Percentiles rank a stretch among this genome's conserved stretches.
These are phyloP conservation scores for Pantherophis alleghaniensis DNA, from an alignment of 2,797 vertebrate species.

Conservation along the genomic window DNA sequence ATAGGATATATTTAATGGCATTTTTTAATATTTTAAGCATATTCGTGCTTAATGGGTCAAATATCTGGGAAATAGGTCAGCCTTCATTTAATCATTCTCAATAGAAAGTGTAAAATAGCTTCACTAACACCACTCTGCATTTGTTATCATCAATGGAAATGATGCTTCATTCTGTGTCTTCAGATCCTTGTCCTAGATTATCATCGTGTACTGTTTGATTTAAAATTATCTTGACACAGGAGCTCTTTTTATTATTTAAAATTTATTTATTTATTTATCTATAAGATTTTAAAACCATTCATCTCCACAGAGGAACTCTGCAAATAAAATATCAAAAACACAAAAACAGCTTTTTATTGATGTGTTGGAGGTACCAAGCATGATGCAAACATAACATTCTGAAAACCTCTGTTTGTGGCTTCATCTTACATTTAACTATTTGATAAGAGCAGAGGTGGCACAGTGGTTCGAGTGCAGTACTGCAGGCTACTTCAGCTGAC, in stretches of 20 bases:
- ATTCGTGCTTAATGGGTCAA: not conserved
- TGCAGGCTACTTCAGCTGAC: no score
- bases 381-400: not conserved
- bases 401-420: not conserved
- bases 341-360: not conserved
- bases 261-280: not conserved
- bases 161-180: not conserved
- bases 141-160: not conserved
- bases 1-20: not conserved
- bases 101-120: not conserved
- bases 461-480: no score
- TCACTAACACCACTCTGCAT: not conserved
- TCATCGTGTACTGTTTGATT: not conserved
- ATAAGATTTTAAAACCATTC: not conserved
- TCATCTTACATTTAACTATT: not conserved
- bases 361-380: not conserved
- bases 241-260: not conserved
- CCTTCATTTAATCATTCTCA: not conserved
- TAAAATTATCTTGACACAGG: not conserved
- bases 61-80: not conserved
- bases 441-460: no score
- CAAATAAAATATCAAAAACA: not conserved
- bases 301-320: not conserved
- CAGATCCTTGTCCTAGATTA: not conserved
- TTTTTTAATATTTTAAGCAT: not conserved